Percentiles rank a stretch among this genome's conserved stretches.
Evolutionary conservation across 2,888 invertebrate species (phyloP).

Genomic region (Nephrotoma guestfalica): DNA sequence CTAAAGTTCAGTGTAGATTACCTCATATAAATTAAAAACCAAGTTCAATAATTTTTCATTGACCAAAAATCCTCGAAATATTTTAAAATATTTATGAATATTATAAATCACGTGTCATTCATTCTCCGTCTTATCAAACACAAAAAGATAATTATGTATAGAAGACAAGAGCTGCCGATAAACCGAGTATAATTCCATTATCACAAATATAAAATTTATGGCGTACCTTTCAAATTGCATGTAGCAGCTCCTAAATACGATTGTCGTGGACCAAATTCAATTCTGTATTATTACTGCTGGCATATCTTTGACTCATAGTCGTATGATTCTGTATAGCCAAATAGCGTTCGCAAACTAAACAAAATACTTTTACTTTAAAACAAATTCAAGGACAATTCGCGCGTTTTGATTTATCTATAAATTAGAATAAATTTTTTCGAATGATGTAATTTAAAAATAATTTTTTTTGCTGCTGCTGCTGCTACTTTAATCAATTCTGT

Average conservation of each 20-base stretch:
- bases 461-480: background rate
- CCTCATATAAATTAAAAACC: background rate
- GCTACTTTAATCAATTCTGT: background rate
- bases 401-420: background rate
- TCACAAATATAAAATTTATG: background rate
- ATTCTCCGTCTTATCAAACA: background rate
- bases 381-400: background rate
- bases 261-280: background rate
- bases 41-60: background rate
- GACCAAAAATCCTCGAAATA: background rate
- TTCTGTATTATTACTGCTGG: background rate
- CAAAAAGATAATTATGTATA: background rate
- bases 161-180: background rate
- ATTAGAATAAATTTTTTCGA: background rate
- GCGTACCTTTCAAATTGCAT: background rate
- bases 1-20: background rate
- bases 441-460: background rate
- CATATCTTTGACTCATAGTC: background rate
- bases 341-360: background rate
- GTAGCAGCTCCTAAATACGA: background rate
- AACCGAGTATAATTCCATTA: background rate
- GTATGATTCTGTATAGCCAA: background rate
- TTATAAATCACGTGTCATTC: background rate
- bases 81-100: background rate
- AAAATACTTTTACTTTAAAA: background rate